Conservation (phyloP, 2,888 invertebrate species). For the Druceiella hillmani region DNA sequence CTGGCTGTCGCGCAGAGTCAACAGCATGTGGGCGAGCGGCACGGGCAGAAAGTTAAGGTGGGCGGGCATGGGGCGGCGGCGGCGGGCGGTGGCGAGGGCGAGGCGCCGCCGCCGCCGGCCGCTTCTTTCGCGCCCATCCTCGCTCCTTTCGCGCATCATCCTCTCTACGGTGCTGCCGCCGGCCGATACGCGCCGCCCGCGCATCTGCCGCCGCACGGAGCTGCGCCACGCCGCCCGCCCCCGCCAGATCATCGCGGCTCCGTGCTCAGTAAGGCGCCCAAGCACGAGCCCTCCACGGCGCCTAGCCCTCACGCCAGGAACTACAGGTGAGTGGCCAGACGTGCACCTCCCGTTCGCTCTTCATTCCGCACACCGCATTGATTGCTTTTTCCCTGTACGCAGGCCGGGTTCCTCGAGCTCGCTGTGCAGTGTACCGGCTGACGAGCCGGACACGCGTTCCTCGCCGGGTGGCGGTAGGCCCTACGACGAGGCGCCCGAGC, state of each 20-base stretch:
- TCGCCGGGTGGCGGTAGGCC: slow-evolving; percentile 40
- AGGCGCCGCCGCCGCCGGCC: slow-evolving; percentile 31
- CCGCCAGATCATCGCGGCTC: slow-evolving; percentile 34
- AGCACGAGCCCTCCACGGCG: slow-evolving; percentile 49
- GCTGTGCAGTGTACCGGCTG: slow-evolving; percentile 47
- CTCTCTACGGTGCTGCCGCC: slow-evolving; percentile 35
- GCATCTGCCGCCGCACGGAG: slow-evolving; percentile 22
- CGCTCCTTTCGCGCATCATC: slow-evolving; percentile 39
- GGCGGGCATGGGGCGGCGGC: slow-evolving; percentile 21
- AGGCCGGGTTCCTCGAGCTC: slow-evolving; percentile 51
- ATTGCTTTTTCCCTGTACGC: slow-evolving; percentile 18
- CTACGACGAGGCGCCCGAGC: slow-evolving; percentile 33
- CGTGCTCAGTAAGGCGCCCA: slow-evolving; percentile 41
- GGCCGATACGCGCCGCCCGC: slow-evolving; percentile 41
- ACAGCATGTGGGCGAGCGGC: slow-evolving; percentile 36
- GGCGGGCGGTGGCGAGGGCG: slow-evolving; percentile 15
- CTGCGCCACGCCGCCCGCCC: slow-evolving; percentile 40
- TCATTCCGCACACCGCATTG: neutral
- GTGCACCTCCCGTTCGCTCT: neutral
- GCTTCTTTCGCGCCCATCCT: slow-evolving; percentile 45
- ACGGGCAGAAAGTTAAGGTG: slow-evolving; percentile 35
- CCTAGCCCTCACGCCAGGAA: slow-evolving; percentile 51
- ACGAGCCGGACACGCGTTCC: slow-evolving; percentile 49
- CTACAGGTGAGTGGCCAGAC: slow-evolving; percentile 42
- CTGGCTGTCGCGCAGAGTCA: slow-evolving; percentile 55